Base-by-base conservation (phyloP, 2,888 invertebrate genomes). In the Drosophila colorata region DNA sequence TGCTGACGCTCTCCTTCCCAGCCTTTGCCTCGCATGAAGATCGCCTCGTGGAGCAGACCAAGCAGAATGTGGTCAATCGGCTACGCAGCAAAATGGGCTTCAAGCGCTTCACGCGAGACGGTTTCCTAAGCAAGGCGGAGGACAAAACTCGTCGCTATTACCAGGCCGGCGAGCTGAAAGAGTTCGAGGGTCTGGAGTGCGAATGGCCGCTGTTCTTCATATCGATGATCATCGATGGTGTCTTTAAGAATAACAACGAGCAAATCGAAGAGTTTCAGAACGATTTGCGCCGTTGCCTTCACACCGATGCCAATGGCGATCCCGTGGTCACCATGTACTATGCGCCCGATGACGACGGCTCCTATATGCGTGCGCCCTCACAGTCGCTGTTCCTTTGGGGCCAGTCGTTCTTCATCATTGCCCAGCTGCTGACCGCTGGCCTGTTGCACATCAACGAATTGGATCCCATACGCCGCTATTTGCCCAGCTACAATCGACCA, bases 141-240 rank as follows among this genome's bases (percentile, higher is more conserved):
- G 97, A 98, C 90, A 94, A 94, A 40, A 94, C 93, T 0, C 88
- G 85, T 0, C 85, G 85, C 8, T 85, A 96, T 93, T 99, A 99
- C 91, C 94, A 95, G 77, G 95, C 96, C 86, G 98, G 98, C 14
- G 98, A 99, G 93, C 95, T 98, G 2, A 98, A 98, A 92, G 96
- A 97, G 89, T 99, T 98, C 93, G 98, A 99, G 90, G 96, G 96
- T 43, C 94, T 99, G 13, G 99, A 99, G 93, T 97, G 98, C 76
- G 99, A 99, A 92, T 99, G 99, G 98, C 99, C 99, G 0, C 92
- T 99, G 51, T 99, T 99, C 92, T 98, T 96, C 90, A 96, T 98
- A 43, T 96, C 96, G 91, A 96, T 99, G 96, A 97, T 99, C 48
- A 98, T 99, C 79, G 99, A 99, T 91, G 98, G 99, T 9, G 97